Evolutionary conservation across 2,888 invertebrate species (phyloP), one percentile per base, ranked within the genome.

Genomic region (Thelaira solivaga): DNA sequence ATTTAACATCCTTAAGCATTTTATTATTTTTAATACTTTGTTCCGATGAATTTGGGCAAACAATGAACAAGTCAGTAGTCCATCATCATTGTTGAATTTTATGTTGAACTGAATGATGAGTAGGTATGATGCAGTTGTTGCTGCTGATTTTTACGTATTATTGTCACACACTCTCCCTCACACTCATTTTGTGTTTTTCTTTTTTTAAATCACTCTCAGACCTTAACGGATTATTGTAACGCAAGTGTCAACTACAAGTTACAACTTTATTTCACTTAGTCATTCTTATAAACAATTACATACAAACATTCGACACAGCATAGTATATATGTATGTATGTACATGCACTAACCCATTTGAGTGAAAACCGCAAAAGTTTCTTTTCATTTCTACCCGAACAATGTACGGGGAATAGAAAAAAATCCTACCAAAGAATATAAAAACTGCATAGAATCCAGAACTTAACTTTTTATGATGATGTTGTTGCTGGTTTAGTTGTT

Each of bases 231-330:
- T 68, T 75, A 75, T 75, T 75, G 53, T 68, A 78, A 78, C 69
- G 78, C 74, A 78, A 74, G 74, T 78, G 78, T 74, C 78, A 78
- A 78, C 55, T 78, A 74, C 78, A 69, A 65, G 49, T 78, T 74
- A 31, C n/a, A n/a, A n/a, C n/a, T n/a, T n/a, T 31, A 45, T 55
- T 74, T 49, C 24, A 11, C 36, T 64, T 34, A 43, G 8, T 34
- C 31, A 8, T 41, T n/a, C 51, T 16, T 22, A 57, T 20, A 57
- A 47, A 62, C 53, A 53, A 72, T 55, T 36, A 20, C 29, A 59
- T 59, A 61, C n/a, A n/a, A n/a, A n/a, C n/a, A n/a, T n/a, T n/a
- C n/a, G n/a, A n/a, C n/a, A n/a, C 22, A 51, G 49, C 41, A 34
- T 16, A 53, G 41, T 43, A 34, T n/a, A 22, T n/a, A 26, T 47